Evolutionary conservation across 2,797 vertebrate genomes (phyloP).

Genomic region (Phoeniculus purpureus): DNA sequence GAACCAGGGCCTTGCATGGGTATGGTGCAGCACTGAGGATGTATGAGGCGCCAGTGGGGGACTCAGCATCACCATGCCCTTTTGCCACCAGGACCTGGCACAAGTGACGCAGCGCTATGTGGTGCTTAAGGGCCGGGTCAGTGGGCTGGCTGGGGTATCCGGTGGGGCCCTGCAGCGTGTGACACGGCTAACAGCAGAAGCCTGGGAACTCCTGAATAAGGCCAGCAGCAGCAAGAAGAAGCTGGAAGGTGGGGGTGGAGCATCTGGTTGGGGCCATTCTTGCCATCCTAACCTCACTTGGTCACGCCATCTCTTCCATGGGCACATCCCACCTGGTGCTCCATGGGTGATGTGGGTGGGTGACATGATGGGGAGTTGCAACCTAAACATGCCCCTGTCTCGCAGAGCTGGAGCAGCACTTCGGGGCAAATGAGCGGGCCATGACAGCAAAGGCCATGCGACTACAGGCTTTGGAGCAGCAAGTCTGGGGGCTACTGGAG

Average conservation of each 20-base stretch:
- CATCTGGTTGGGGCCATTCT: neutral
- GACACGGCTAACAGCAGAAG: conserved; percentile 77
- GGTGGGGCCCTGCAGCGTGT: conserved; percentile 72
- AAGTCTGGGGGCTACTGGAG: conserved; percentile 74
- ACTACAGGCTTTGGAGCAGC: conserved; percentile 78
- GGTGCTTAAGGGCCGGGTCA: conserved; percentile 78
- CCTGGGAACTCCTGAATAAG: conserved; percentile 79
- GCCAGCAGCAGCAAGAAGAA: conserved; percentile 78
- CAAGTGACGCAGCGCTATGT: conserved; percentile 60
- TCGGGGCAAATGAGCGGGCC: conserved; percentile 79
- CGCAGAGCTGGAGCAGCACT: conserved; percentile 82
- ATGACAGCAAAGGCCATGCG: conserved; percentile 79
- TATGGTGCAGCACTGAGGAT: fast-evolving
- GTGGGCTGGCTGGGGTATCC: conserved; percentile 62
- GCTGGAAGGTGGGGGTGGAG: conserved; percentile 76
- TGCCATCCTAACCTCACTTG: fast-evolving
- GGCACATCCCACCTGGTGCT: fast-evolving
- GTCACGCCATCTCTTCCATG: fast-evolving
- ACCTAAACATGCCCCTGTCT: neutral
- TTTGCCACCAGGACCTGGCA: neutral
- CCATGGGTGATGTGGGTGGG: fast-evolving
- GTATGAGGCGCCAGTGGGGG: fast-evolving
- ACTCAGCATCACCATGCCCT: neutral
- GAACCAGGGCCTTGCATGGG: neutral
- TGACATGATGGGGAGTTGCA: neutral